Base-by-base conservation (phyloP, 2,888 invertebrate species). In the Bellardia pandia region DNA sequence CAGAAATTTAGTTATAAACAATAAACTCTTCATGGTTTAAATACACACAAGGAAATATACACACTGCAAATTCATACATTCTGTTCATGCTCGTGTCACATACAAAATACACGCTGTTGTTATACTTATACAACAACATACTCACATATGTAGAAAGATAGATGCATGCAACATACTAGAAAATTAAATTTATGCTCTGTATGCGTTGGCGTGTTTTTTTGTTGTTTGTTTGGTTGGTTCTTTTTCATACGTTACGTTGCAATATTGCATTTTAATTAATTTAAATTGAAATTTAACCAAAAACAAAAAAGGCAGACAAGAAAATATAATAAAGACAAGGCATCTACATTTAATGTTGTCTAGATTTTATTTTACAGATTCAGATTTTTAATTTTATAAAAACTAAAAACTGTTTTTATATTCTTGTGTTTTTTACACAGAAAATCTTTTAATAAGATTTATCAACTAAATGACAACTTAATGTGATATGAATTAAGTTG, bases 141-240 rank as follows among this genome's bases (percentile, higher is more conserved):
- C 37, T 6, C 37, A 48, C 8, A 9, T 13, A 42, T n/a, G n/a
- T 58, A 33, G 6, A n/a, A 8, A 53, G 9, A 40, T 40, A 58
- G 62, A 48, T 66, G 68, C 83, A 86, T 84, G 68, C 80, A 76
- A 74, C 80, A 66, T 76, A 74, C 84, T 86, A 86, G 80, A 84
- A 86, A 86, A 86, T 86, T 84, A 84, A 86, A 86, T 86, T 86
- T 86, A 86, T 86, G 87, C 84, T 85, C 87, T 81, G 84, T 81
- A 84, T 87, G 84, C 81, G 81, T 86, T 87, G 84, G 86, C 69
- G 81, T 86, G 58, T 76, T 80, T n/a, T 16, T 40, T 40, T 64
- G n/a, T 4, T 42, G 1, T n/a, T n/a, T 8, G 7, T 30, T 45
- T 16, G 16, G 0, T 40, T 64, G n/a, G n/a, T 16, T 8, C 6